A percentile compares a stretch with the other conserved stretches of the same genome.
These are phyloP conservation scores for Lemur catta DNA, from an alignment of 2,797 vertebrate genomes.

Conservation along the genomic window DNA sequence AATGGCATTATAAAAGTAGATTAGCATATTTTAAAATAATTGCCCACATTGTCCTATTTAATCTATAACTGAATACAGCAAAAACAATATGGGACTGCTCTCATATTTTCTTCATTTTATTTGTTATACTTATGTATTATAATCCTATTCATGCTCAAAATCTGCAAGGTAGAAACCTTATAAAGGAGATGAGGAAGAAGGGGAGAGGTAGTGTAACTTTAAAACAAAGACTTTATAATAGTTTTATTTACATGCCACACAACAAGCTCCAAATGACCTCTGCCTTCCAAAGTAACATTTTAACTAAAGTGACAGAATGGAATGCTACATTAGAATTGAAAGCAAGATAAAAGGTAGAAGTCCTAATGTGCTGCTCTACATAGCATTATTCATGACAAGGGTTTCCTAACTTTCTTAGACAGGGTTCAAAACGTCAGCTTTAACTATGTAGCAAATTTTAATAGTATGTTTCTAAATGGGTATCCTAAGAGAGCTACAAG, in stretches of 20 bases:
- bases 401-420: background rate
- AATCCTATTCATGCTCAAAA: background rate
- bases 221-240: constrained; percentile 40
- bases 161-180: background rate
- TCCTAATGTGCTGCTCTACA: constrained; percentile 24
- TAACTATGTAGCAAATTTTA: constrained; percentile 55
- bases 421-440: constrained; percentile 56
- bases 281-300: constrained; percentile 55
- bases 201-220: background rate
- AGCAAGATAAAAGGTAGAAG: constrained; percentile 56
- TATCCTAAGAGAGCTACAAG: background rate
- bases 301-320: constrained; percentile 51
- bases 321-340: constrained; percentile 43
- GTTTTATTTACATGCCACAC: constrained; percentile 51
- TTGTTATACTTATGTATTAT: background rate
- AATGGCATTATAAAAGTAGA: constrained; percentile 10
- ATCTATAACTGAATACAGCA: background rate
- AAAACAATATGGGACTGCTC: background rate
- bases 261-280: constrained; percentile 57
- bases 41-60: background rate
- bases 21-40: constrained; percentile 29
- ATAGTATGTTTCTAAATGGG: constrained; percentile 32
- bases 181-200: background rate
- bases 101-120: background rate
- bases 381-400: constrained; percentile 41